Conservation (phyloP, 2,113 vertebrate genomes). For the Perca schrenkii region DNA sequence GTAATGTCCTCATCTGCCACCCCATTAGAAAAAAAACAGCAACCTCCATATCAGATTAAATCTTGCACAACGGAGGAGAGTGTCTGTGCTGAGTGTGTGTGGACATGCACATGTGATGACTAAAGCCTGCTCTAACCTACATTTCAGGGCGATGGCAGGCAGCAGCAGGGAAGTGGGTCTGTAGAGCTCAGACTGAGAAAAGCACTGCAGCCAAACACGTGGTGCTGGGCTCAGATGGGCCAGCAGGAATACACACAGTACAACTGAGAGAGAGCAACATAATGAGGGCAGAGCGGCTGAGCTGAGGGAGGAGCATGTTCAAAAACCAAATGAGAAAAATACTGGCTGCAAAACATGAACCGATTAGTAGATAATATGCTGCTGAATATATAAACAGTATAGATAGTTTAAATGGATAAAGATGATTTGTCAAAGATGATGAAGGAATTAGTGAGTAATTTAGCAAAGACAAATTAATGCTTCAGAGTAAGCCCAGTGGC, state of each 20-base stretch:
- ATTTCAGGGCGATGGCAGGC: constrained; percentile 43
- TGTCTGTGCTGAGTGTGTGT: background rate
- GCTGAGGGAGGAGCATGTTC: background rate
- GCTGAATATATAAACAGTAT: background rate
- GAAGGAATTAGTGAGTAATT: background rate
- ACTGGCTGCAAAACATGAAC: background rate
- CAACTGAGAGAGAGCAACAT: background rate
- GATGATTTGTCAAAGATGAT: background rate
- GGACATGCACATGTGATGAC: constrained; percentile 16
- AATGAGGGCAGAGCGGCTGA: background rate
- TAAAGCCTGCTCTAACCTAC: constrained; percentile 73
- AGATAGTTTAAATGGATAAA: background rate
- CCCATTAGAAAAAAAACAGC: constrained; percentile 28
- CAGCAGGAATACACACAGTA: background rate
- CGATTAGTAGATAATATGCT: background rate
- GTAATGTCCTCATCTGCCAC: constrained; percentile 27
- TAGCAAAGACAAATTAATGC: background rate
- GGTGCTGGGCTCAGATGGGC: constrained; percentile 49
- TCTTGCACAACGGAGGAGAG: background rate
- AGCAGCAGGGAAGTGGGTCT: constrained; percentile 60
- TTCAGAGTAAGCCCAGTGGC: background rate
- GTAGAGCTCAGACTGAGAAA: constrained; percentile 52
- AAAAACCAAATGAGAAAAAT: background rate
- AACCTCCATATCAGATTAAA: constrained; percentile 47
- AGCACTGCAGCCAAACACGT: constrained; percentile 52